A percentile compares a stretch with the other conserved stretches of the same genome.
These are phyloP conservation scores for Hetaerina titia DNA, from an alignment of 2,888 invertebrate genomes.

Conservation along the genomic window DNA sequence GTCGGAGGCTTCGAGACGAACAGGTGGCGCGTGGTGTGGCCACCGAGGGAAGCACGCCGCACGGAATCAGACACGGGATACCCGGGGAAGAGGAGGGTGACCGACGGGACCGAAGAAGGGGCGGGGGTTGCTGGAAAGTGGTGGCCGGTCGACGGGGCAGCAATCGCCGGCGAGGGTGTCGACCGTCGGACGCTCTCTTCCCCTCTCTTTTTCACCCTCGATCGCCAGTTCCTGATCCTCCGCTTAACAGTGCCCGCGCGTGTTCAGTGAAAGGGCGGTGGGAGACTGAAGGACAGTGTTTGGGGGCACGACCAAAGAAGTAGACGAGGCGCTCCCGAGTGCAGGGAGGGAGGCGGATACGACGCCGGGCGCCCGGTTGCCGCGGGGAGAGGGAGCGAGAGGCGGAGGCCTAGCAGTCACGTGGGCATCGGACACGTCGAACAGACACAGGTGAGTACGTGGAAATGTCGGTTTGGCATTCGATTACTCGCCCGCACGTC, in stretches of 20 bases:
- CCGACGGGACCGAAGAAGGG: too few species aligned
- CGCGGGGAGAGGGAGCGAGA: not conserved
- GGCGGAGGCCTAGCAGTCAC: not conserved
- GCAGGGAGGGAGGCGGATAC: too few species aligned
- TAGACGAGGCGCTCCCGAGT: too few species aligned
- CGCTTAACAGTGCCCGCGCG: too few species aligned
- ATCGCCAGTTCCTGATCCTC: too few species aligned
- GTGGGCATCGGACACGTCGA: not conserved
- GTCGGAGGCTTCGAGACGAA: slow-evolving; percentile 37
- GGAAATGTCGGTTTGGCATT: too few species aligned
- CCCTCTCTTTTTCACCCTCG: too few species aligned
- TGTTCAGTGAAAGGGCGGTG: not conserved
- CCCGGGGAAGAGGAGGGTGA: too few species aligned
- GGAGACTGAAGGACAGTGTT: too few species aligned
- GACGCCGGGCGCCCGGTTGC: too few species aligned
- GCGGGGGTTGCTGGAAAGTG: not conserved
- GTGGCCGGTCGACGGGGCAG: not conserved
- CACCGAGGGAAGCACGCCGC: not conserved
- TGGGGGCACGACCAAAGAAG: too few species aligned
- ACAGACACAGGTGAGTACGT: not conserved
- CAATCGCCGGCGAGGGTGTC: slow-evolving; percentile 1
- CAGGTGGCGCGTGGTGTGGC: not conserved
- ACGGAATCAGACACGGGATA: not conserved
- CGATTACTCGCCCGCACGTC: too few species aligned
- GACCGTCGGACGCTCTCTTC: not conserved